Evolutionary conservation across 2,797 vertebrate genomes (phyloP).

Genomic region (Octomys mimax): DNA sequence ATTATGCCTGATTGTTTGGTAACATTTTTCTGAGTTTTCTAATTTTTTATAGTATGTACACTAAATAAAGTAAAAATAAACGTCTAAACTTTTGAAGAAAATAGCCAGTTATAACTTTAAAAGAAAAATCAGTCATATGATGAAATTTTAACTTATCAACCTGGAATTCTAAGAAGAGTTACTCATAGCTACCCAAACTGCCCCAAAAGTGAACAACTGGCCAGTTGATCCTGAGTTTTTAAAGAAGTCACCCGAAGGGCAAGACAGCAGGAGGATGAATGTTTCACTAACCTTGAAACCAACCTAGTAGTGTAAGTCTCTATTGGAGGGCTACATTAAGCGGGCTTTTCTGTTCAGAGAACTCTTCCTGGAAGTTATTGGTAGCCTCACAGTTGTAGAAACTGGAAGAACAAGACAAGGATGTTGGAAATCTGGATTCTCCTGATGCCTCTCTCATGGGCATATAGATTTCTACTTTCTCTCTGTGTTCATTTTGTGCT

Average conservation of each 20-base stretch:
- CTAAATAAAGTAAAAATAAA: conserved; percentile 1
- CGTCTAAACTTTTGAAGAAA: conserved; percentile 42
- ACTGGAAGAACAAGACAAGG: neutral
- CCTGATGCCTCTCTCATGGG: neutral
- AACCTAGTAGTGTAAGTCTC: neutral
- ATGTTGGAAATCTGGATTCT: neutral
- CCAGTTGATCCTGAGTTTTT: neutral
- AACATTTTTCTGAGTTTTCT: conserved; percentile 42
- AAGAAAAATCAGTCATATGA: neutral
- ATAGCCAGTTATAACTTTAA: neutral
- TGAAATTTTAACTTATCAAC: conserved; percentile 33
- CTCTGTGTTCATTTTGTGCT: neutral
- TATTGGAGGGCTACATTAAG: neutral
- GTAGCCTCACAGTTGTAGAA: neutral
- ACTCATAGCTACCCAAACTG: neutral
- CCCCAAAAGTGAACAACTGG: neutral
- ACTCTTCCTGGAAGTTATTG: neutral
- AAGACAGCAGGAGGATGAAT: neutral
- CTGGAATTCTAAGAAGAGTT: neutral
- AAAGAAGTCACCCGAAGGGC: neutral
- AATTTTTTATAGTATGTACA: neutral
- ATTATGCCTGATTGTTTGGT: neutral
- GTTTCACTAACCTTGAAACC: neutral
- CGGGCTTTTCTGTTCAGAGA: neutral
- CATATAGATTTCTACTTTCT: neutral